phyloP scores from a whole-genome alignment of 2,888 invertebrate genomes.

The Cantharis lateralis region DNA sequence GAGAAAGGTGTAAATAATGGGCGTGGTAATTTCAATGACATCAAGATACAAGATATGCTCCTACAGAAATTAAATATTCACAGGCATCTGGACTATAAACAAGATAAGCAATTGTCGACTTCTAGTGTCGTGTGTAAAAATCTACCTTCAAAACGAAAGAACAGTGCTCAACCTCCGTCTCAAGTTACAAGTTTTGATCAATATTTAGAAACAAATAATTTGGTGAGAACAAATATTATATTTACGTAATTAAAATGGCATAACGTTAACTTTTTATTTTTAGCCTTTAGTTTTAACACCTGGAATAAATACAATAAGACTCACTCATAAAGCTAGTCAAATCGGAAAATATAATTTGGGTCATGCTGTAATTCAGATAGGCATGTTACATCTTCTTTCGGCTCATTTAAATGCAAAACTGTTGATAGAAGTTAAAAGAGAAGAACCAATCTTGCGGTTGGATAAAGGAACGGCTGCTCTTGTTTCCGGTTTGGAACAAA shows the following conservation, averaged over 20 bases:
- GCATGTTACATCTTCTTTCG: slow-evolving; percentile 75
- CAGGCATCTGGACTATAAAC: slow-evolving; percentile 76
- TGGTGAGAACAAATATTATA: slow-evolving; percentile 39
- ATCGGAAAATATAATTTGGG: slow-evolving; percentile 74
- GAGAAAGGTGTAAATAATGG: slow-evolving; percentile 55
- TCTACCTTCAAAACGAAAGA: slow-evolving; percentile 68
- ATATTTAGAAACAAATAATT: slow-evolving; percentile 44
- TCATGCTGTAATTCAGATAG: slow-evolving; percentile 69
- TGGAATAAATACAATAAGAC: slow-evolving; percentile 66
- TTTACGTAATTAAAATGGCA: neutral
- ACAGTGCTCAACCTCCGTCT: slow-evolving; percentile 60
- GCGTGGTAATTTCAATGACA: slow-evolving; percentile 60
- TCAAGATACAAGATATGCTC: slow-evolving; percentile 64
- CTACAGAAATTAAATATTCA: slow-evolving; percentile 68
- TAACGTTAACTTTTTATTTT: slow-evolving; percentile 26
- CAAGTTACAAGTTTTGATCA: slow-evolving; percentile 43
- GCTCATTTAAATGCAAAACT: slow-evolving; percentile 62
- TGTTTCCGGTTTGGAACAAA: slow-evolving; percentile 80
- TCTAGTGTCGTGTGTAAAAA: slow-evolving; percentile 74
- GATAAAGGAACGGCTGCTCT: slow-evolving; percentile 69
- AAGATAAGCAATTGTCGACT: slow-evolving; percentile 78
- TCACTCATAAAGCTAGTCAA: slow-evolving; percentile 65
- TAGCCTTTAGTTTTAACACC: slow-evolving; percentile 58
- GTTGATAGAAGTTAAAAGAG: slow-evolving; percentile 57
- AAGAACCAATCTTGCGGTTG: slow-evolving; percentile 54